phyloP scores from a whole-genome alignment of 2,888 invertebrate genomes.

The Xestia c-nigrum region DNA sequence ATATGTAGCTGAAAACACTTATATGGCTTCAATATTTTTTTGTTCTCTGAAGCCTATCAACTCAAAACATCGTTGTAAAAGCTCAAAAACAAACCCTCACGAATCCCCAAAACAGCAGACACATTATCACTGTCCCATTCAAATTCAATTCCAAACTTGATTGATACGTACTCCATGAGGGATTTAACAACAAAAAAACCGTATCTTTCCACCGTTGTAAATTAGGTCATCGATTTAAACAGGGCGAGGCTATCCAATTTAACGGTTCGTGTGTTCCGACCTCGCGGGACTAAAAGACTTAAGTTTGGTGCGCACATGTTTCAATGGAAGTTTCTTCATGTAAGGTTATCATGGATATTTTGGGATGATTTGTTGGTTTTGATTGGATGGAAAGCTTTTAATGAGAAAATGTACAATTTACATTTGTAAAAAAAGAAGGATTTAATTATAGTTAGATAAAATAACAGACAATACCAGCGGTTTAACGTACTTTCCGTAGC shows the following conservation, averaged over 20 bases:
- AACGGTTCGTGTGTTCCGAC: constrained; percentile 68
- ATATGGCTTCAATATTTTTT: too few species aligned
- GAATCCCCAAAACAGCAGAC: not conserved
- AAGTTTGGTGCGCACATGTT: constrained; percentile 43
- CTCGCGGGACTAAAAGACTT: constrained; percentile 64
- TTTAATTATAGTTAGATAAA: not conserved
- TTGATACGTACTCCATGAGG: constrained; percentile 27
- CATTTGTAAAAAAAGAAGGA: not conserved
- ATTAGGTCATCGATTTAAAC: constrained; percentile 78
- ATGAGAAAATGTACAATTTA: not conserved
- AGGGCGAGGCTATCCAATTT: constrained; percentile 77
- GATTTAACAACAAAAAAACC: constrained; percentile 32
- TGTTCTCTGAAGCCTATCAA: too few species aligned
- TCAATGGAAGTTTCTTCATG: constrained; percentile 36
- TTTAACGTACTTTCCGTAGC: too few species aligned
- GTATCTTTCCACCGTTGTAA: constrained; percentile 57
- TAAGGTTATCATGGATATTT: constrained; percentile 3
- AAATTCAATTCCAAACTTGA: constrained; percentile 32
- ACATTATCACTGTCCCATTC: constrained; percentile 4
- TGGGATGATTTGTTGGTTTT: constrained; percentile 1
- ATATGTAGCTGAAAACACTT: too few species aligned
- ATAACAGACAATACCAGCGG: too few species aligned
- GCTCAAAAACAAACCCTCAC: not conserved
- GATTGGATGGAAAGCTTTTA: too few species aligned
- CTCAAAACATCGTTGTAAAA: too few species aligned